phyloP scores from a whole-genome alignment of 1,140 invertebrate species.

The Piezodorus guildinii region DNA sequence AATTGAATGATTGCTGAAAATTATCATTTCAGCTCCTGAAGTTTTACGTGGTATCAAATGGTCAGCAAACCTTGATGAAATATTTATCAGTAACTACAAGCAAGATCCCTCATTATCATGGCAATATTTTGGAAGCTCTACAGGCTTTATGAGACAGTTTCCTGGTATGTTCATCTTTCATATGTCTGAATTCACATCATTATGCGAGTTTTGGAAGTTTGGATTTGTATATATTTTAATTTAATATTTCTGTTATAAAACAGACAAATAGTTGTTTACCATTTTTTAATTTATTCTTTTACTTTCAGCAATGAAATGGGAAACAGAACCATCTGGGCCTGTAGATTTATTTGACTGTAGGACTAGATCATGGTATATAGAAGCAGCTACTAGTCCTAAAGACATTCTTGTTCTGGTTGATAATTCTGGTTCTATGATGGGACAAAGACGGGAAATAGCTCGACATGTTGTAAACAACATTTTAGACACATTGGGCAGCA shows the following conservation, averaged over 20 bases:
- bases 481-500: constrained; percentile 91
- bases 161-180: constrained; percentile 44
- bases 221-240: too few relatives aligned
- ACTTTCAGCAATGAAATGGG: constrained; percentile 49
- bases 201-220: not conserved
- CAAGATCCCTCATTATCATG: constrained; percentile 79
- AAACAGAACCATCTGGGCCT: constrained; percentile 31
- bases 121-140: constrained; percentile 92
- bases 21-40: constrained; percentile 22
- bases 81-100: constrained; percentile 75
- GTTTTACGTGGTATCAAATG: constrained; percentile 41
- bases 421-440: constrained; percentile 92
- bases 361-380: constrained; percentile 86
- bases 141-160: constrained; percentile 80
- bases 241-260: too few relatives aligned
- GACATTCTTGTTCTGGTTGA: constrained; percentile 94
- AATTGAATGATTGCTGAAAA: not conserved
- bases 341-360: constrained; percentile 82
- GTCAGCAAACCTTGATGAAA: constrained; percentile 71
- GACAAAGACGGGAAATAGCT: constrained; percentile 82
- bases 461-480: constrained; percentile 89
- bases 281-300: not conserved
- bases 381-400: constrained; percentile 88
- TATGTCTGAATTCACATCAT: not conserved
- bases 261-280: not conserved